Evolutionary conservation across 2,113 vertebrate species (phyloP).

Genomic region (Serilophus lunatus): DNA sequence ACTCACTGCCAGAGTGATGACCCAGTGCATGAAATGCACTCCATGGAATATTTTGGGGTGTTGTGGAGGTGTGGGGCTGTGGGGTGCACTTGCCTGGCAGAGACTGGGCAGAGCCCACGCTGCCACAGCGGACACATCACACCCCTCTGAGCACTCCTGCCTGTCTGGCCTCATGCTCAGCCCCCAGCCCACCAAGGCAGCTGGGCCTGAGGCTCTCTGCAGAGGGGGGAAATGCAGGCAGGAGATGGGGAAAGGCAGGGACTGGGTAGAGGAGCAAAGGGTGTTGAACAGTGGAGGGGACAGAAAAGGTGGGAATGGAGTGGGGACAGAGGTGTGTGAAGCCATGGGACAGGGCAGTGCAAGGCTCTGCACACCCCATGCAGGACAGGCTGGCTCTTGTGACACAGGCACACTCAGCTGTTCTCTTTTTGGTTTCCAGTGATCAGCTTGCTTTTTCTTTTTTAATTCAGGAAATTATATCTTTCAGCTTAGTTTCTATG

Average conservation of each 20-base stretch:
- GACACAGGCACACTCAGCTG: background rate
- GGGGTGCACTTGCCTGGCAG: background rate
- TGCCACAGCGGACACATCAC: background rate
- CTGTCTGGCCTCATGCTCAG: background rate
- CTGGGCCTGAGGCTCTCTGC: background rate
- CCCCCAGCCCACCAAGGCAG: background rate
- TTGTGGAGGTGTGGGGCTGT: background rate
- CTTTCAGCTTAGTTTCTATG: slow-evolving; percentile 60
- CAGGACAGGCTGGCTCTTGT: background rate
- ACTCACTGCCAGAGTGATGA: rapidly evolving
- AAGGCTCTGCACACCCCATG: background rate
- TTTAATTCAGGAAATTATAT: slow-evolving; percentile 47
- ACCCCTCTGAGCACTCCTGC: too few species aligned
- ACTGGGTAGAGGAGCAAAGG: background rate
- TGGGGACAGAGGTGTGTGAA: background rate
- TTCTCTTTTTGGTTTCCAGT: background rate
- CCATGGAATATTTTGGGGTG: background rate
- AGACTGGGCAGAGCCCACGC: rapidly evolving
- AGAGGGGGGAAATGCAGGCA: background rate
- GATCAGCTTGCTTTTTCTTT: background rate
- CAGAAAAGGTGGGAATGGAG: background rate
- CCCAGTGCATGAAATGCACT: background rate
- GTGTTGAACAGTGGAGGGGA: background rate
- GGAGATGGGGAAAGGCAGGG: background rate
- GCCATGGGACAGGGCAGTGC: rapidly evolving